Evolutionary conservation across 2,888 invertebrate genomes (phyloP).

Genomic region (Eristalinus aeneus): DNA sequence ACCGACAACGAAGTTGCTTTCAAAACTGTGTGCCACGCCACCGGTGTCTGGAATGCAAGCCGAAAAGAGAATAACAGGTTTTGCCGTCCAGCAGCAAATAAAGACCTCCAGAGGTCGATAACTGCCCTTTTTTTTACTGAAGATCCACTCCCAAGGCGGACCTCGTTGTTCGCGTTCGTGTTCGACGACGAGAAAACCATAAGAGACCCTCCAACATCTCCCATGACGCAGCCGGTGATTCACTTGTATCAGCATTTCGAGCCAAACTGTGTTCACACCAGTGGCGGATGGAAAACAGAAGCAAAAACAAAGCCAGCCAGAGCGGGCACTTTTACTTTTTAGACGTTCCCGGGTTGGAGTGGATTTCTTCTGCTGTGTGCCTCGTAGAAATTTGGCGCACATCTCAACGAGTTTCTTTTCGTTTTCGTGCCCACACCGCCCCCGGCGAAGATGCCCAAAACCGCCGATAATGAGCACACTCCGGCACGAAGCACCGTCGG

Average conservation of each 20-base stretch:
- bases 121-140: not conserved
- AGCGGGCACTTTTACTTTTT: not conserved
- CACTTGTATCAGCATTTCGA: not conserved
- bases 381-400: not conserved
- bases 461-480: not conserved
- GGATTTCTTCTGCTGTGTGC: not conserved
- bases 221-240: not conserved
- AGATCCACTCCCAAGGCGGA: not conserved
- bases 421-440: not conserved
- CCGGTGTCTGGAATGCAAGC: not conserved
- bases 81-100: not conserved
- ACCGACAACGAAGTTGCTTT: not conserved
- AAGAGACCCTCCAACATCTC: not conserved
- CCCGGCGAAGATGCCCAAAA: not conserved
- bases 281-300: not conserved
- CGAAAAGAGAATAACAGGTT: not conserved
- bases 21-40: not conserved
- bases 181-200: not conserved
- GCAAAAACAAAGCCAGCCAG: not conserved
- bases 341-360: not conserved
- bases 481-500: not conserved
- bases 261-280: not conserved
- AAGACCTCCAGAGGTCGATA: not conserved
- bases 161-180: not conserved
- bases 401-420: not conserved